Conservation (phyloP, 2,113 vertebrate species). For the Cochlearius cochlearius region DNA sequence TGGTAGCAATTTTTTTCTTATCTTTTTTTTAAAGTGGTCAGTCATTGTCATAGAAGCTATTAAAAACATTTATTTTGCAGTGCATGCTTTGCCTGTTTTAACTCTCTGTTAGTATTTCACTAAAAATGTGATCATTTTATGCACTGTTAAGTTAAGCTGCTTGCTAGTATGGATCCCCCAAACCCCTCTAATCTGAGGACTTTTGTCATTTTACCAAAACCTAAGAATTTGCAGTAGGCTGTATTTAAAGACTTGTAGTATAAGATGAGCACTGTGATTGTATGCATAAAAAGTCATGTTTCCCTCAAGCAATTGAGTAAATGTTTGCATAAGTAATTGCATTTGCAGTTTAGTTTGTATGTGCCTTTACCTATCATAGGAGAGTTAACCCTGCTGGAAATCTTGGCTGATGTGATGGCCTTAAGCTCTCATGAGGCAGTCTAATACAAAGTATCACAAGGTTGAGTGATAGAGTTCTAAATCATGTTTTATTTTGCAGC, state of each 20-base stretch:
- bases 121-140: background rate
- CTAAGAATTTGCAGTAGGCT: background rate
- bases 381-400: background rate
- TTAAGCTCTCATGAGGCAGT: background rate
- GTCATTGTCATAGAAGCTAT: background rate
- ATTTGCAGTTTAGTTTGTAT: background rate
- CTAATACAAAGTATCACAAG: background rate
- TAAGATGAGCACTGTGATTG: background rate
- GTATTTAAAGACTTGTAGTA: background rate
- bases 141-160: background rate
- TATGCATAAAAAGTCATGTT: background rate
- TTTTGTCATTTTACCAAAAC: background rate
- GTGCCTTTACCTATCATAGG: background rate
- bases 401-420: background rate
- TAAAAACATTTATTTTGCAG: background rate
- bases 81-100: background rate
- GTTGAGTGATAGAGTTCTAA: background rate
- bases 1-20: rapidly evolving
- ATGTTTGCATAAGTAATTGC: constrained; percentile 42
- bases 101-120: background rate
- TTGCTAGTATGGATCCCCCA: background rate
- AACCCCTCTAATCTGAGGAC: background rate
- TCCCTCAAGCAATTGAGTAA: background rate
- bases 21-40: background rate
- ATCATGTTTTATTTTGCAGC: background rate